Percentiles rank a stretch among this genome's conserved stretches.
Conservation (phyloP, 1,140 invertebrate species). For the Tetramorium alpestre region DNA sequence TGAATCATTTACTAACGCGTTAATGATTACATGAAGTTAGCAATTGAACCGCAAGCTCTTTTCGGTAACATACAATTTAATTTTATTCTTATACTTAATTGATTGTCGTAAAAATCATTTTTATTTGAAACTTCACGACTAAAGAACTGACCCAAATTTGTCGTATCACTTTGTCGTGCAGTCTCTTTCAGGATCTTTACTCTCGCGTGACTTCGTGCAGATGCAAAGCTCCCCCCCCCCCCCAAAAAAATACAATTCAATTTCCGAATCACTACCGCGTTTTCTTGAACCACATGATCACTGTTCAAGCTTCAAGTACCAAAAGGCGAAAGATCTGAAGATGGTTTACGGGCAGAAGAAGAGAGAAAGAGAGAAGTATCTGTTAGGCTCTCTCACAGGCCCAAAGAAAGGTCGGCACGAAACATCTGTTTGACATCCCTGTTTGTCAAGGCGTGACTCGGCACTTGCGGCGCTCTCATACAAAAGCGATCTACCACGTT, state of each 20-base stretch:
- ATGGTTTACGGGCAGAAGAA: constrained; percentile 63
- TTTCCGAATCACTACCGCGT: constrained; percentile 34
- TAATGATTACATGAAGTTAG: not conserved
- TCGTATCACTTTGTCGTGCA: constrained; percentile 7
- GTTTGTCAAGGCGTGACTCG: constrained; percentile 86
- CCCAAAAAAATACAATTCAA: constrained; percentile 45
- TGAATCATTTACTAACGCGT: not conserved
- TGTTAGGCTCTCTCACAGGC: constrained; percentile 65
- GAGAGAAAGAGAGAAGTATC: constrained; percentile 43
- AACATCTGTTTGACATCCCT: constrained; percentile 86
- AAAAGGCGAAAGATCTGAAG: constrained; percentile 49
- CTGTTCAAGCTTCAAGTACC: constrained; percentile 24
- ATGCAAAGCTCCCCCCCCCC: not conserved
- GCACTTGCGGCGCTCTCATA: constrained; percentile 82
- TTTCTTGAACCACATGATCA: constrained; percentile 39
- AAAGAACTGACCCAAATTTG: not conserved
- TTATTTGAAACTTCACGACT: not conserved
- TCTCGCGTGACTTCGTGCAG: constrained; percentile 34
- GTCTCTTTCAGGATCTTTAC: constrained; percentile 12
- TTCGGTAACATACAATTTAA: not conserved
- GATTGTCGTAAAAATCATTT: not conserved
- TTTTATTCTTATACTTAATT: not conserved
- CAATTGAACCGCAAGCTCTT: not conserved
- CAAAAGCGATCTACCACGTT: constrained; percentile 78
- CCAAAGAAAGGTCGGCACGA: constrained; percentile 68